Conservation (phyloP, 1,140 invertebrate species). For the Diploscapter pachys region DNA sequence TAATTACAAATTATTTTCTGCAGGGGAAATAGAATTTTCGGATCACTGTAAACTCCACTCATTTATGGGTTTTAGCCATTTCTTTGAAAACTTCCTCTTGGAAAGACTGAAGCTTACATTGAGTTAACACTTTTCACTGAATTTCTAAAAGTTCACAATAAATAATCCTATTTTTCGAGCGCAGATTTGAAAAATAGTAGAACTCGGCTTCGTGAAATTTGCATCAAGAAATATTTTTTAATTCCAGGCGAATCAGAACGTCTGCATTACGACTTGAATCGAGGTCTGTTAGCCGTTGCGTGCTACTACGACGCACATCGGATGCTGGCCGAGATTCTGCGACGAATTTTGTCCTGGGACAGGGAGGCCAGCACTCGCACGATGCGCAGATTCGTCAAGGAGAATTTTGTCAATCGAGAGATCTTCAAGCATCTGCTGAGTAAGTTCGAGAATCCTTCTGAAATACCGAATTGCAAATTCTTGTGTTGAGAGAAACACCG, state of each 20-base stretch:
- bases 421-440: slow-evolving; percentile 24
- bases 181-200: background rate
- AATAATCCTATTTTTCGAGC: background rate
- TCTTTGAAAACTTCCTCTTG: background rate
- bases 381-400: slow-evolving; percentile 18
- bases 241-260: no score
- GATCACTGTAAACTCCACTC: no score
- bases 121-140: background rate
- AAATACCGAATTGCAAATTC: background rate
- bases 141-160: no score
- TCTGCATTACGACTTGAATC: no score
- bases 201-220: background rate
- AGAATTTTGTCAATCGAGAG: background rate
- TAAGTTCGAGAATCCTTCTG: background rate
- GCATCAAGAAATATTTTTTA: background rate
- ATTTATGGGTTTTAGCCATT: no score
- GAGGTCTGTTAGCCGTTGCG: slow-evolving; percentile 33
- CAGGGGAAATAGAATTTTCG: no score
- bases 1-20: no score
- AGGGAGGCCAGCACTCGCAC: slow-evolving; percentile 9
- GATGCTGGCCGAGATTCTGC: background rate
- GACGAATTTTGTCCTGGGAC: slow-evolving; percentile 15
- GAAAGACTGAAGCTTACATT: background rate
- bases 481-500: background rate
- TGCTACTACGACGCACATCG: slow-evolving; percentile 37